Percentiles rank a stretch among this genome's conserved stretches.
Conservation (phyloP, 2,888 invertebrate species). For the Brachyptera putata region DNA sequence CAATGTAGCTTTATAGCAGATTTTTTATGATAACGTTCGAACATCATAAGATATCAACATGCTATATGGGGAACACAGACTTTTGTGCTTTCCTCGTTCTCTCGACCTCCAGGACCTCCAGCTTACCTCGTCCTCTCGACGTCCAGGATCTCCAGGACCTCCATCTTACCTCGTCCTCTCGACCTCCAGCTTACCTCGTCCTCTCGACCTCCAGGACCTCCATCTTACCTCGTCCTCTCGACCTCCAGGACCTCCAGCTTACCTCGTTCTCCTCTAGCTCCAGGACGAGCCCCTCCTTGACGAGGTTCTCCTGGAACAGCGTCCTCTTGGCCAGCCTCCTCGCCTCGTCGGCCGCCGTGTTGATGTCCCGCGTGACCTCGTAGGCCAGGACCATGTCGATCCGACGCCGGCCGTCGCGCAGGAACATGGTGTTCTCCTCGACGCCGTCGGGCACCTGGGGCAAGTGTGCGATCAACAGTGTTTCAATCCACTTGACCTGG, state of each 20-base stretch:
- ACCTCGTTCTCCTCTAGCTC: conserved; percentile 79
- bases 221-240: background rate
- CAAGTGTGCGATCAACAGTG: too few relatives aligned
- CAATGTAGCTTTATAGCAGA: too few relatives aligned
- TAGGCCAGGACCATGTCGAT: conserved; percentile 88
- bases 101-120: too few relatives aligned
- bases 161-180: too few relatives aligned
- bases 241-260: too few relatives aligned
- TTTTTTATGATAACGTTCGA: too few relatives aligned
- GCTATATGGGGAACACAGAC: too few relatives aligned
- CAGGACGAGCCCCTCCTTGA: conserved; percentile 77
- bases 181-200: conserved; percentile 67
- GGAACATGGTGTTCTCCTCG: conserved; percentile 58
- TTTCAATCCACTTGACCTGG: too few relatives aligned
- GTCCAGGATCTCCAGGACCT: too few relatives aligned
- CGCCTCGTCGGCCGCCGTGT: conserved; percentile 67
- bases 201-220: conserved; percentile 46
- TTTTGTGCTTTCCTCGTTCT: too few relatives aligned
- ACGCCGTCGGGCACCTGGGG: background rate
- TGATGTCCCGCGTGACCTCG: conserved; percentile 73
- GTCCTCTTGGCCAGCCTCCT: conserved; percentile 63
- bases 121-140: too few relatives aligned
- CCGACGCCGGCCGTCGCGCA: conserved; percentile 71
- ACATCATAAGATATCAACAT: too few relatives aligned
- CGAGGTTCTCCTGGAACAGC: conserved; percentile 72